These are phyloP conservation scores for Sebastes steindachneri DNA, from an alignment of 2,797 vertebrate species.

Conservation along the genomic window DNA sequence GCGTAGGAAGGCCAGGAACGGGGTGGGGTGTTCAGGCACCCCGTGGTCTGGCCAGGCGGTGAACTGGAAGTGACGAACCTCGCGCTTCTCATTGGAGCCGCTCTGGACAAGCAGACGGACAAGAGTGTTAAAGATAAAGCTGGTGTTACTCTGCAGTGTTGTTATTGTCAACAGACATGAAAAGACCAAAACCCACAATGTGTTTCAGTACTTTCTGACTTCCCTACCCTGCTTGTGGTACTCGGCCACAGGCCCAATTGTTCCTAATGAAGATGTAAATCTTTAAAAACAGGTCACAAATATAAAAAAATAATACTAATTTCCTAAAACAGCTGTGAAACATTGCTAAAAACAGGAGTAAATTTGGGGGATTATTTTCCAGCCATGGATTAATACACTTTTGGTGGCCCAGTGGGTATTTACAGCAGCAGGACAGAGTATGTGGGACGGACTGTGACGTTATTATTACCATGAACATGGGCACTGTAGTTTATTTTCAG, in stretches of 20 bases:
- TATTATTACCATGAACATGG: too few species aligned
- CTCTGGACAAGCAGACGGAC: conserved; percentile 80
- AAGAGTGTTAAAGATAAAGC: not conserved
- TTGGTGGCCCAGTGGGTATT: not conserved
- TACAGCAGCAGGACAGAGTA: not conserved
- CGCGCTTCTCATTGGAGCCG: conserved; percentile 96
- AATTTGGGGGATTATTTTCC: not conserved
- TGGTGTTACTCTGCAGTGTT: not conserved
- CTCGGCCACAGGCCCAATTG: not conserved
- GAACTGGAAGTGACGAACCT: conserved; percentile 98
- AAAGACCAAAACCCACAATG: not conserved
- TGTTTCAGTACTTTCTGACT: not conserved
- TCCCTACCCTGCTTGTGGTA: too few species aligned
- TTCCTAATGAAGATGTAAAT: not conserved
- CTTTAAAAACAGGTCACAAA: not conserved
- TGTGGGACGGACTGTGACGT: not conserved
- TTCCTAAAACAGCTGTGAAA: not conserved
- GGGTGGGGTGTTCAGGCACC: conserved; percentile 96
- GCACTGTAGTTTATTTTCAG: too few species aligned
- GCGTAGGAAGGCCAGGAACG: conserved; percentile 95
- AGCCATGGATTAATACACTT: not conserved
- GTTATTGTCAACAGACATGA: not conserved
- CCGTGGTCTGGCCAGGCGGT: conserved; percentile 99
- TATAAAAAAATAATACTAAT: not conserved
- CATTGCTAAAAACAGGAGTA: not conserved